Percentiles rank a stretch among this genome's conserved stretches.
phyloP scores from a whole-genome alignment of 2,113 vertebrate species.

The Cochlearius cochlearius region DNA sequence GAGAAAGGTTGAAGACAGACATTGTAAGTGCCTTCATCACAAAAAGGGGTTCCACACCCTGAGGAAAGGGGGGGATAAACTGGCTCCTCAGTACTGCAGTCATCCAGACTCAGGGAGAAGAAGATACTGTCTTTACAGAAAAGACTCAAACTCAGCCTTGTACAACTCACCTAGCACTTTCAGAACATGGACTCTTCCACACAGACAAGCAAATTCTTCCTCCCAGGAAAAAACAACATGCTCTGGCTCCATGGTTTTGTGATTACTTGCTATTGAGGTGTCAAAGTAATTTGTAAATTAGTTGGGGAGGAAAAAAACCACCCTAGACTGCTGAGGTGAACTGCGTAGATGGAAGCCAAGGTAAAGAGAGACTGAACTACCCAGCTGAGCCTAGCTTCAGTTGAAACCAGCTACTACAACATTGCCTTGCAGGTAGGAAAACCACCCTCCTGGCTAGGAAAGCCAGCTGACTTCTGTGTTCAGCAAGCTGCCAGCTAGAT shows the following conservation, averaged over 20 bases:
- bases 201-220: neutral
- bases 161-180: neutral
- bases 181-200: neutral
- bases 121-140: neutral
- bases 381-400: neutral
- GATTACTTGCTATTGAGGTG: neutral
- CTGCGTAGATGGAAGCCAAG: neutral
- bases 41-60: neutral
- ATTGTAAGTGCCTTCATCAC: neutral
- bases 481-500: neutral
- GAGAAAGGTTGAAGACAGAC: neutral
- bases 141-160: neutral
- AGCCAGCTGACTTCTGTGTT: neutral
- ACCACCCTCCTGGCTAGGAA: neutral
- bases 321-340: neutral
- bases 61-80: neutral
- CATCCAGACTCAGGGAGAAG: neutral
- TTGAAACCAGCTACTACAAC: neutral
- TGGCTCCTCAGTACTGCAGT: neutral
- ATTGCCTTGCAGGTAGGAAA: neutral
- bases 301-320: neutral
- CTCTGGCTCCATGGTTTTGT: neutral
- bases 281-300: neutral
- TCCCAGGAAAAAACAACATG: neutral
- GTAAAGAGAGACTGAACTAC: neutral